Percentiles rank a stretch among this genome's conserved stretches.
Conservation (phyloP, 2,888 invertebrate species). For the Lasioglossum vierecki region DNA sequence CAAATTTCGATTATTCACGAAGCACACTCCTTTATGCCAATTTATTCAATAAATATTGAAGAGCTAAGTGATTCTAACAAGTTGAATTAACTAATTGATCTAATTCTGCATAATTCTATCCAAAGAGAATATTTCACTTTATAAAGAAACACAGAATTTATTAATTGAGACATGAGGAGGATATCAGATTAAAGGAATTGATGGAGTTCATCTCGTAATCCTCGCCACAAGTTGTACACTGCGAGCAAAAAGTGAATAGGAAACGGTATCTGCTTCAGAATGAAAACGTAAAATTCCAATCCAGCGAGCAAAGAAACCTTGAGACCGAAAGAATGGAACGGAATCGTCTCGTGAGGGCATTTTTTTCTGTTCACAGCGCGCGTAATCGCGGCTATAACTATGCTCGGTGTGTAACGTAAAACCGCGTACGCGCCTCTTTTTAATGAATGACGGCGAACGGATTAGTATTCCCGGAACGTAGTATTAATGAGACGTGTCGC, state of each 20-base stretch:
- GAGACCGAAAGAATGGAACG: conserved; percentile 8
- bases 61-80: not conserved
- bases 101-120: too few relatives aligned
- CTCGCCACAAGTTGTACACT: not conserved
- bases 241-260: not conserved
- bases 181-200: not conserved
- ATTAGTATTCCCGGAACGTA: conserved; percentile 51
- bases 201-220: not conserved
- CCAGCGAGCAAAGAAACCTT: not conserved
- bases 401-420: conserved; percentile 32
- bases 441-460: conserved; percentile 38
- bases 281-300: conserved; percentile 14
- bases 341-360: conserved; percentile 6
- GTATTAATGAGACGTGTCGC: conserved; percentile 55
- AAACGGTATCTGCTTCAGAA: conserved; percentile 3
- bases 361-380: conserved; percentile 26
- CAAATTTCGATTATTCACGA: not conserved
- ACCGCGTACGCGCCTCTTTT: conserved; percentile 39
- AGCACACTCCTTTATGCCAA: not conserved
- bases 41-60: not conserved
- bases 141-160: not conserved
- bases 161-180: not conserved
- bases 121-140: not conserved
- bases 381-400: conserved; percentile 51
- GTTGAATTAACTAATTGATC: not conserved